Base-by-base conservation (phyloP, 1,140 invertebrate species). In the Goniozus legneri region DNA sequence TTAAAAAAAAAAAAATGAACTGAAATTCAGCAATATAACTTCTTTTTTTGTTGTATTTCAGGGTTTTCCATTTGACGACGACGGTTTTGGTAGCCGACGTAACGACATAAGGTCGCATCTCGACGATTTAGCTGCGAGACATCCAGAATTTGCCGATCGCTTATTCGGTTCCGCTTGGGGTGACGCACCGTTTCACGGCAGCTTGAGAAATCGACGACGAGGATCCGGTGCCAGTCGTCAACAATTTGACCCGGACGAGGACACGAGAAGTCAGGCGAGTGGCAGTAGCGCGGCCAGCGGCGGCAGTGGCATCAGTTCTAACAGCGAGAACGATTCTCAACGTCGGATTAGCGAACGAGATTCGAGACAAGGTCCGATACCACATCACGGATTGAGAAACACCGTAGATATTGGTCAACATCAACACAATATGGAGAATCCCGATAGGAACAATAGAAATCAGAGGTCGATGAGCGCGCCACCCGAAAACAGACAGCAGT, bases 371-470 rank as follows among this genome's bases (percentile, higher is more conserved):
- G 65, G 44, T 60, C 72, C 75, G 27, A 71, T 88, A 12, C 81
- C 83, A 43, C 86, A 89, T 53, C 82, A 86, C 79, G 82, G 82
- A 27, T 58, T 85, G 27, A 80, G 87, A 42, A 89, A 88, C 52
- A 89, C 87, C 8, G 82, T 87, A 35, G 87, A 89, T 62, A 81
- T 89, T 62, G 85, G 84, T 27, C 82, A 85, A 40, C 65, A 69
- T n/a, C 82, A 84, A 44, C 62, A 67, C 39, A 66, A 67, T 14
- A 86, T 84, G 65, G 82, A 82, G 44, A 75, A 71, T 13, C 73
- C 79, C 36, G 76, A 79, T 34, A 77, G 70, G 47, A 47, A 75
- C 22, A 78, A 78, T 47, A 79, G 84, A 40, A 76, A 72, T 15
- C 83, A 85, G 48, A 71, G 86, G 56, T 83, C 82, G 42, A 81